Percentiles rank a stretch among this genome's conserved stretches.
Conservation (phyloP, 2,113 vertebrate species). For the Ceyx melanurus region DNA sequence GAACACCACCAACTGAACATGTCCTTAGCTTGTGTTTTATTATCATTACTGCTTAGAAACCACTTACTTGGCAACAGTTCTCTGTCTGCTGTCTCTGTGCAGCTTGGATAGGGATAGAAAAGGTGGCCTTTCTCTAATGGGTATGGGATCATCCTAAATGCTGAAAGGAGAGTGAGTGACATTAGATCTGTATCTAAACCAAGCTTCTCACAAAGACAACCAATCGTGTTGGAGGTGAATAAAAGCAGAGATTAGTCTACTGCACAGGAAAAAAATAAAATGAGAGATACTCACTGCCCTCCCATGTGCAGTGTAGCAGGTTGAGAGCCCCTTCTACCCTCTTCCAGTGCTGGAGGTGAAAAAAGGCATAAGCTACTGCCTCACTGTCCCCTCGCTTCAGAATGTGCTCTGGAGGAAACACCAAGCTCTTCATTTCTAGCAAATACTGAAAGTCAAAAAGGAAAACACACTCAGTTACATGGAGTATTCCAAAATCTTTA, state of each 20-base stretch:
- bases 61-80: constrained; percentile 95
- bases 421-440: constrained; percentile 98
- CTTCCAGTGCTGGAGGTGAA: constrained; percentile 99
- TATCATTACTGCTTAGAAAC: constrained; percentile 59
- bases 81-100: constrained; percentile 97
- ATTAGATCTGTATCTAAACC: not conserved
- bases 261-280: not conserved
- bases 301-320: constrained; percentile 97
- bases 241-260: not conserved
- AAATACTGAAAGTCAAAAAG: constrained; percentile 84
- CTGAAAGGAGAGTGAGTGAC: constrained; percentile 69
- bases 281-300: constrained; percentile 89
- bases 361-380: constrained; percentile 97
- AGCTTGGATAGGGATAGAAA: constrained; percentile 97
- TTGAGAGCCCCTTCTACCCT: constrained; percentile 96
- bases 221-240: not conserved
- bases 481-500: not conserved
- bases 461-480: not conserved
- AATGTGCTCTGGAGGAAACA: constrained; percentile 98
- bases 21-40: constrained; percentile 44
- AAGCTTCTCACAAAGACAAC: not conserved
- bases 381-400: constrained; percentile 98
- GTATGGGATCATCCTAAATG: constrained; percentile 98
- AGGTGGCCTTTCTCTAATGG: constrained; percentile 97
- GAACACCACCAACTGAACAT: constrained; percentile 20